Base-by-base conservation (phyloP, 2,113 vertebrate genomes). In the Misgurnus anguillicaudatus region DNA sequence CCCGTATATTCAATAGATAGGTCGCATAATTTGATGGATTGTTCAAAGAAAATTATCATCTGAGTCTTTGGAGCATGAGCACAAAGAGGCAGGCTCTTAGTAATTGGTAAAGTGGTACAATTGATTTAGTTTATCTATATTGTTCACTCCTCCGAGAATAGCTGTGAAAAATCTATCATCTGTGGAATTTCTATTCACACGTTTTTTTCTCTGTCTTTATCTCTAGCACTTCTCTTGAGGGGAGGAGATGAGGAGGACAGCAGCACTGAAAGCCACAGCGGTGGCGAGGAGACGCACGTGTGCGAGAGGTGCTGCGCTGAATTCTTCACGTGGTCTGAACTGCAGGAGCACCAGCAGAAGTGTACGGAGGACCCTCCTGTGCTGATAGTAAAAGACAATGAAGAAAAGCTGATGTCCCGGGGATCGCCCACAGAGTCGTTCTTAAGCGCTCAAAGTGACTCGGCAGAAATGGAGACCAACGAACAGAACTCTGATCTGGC, bases 1-100 rank as follows among this genome's bases (percentile, higher is more conserved):
- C 95, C 95, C 90, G 96, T 94, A 97, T 97, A 95, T 95, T 96
- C 96, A 95, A 96, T 96, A 97, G 97, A 98, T 96, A 95, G 92
- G 88, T 89, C 92, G 93, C 92, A 95, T 95, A 91, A 95, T 94
- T 94, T 95, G 90, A 96, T 95, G 92, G 94, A 96, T 95, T 92
- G 93, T 86, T 89, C 92, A 91, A 91, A 93, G 93, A 94, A 96
- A 95, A 94, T 95, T 81, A 89, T 86, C 84, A 86, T 87, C 68
- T 81, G 70, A 55, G 62, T 90, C 94, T 94, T 94, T 94, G 92
- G 92, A 90, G 87, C 91, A 92, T 90, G 93, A 66, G 92, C 90
- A 88, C 85, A 85, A 89, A 83, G 87, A 87, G 0, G 61, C 87
- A 21, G 88, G 86, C 88, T 84, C 88, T 88, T 90, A 90, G 90